These are phyloP conservation scores for Eulemur macaco DNA, from an alignment of 2,113 vertebrate species.

Conservation along the genomic window DNA sequence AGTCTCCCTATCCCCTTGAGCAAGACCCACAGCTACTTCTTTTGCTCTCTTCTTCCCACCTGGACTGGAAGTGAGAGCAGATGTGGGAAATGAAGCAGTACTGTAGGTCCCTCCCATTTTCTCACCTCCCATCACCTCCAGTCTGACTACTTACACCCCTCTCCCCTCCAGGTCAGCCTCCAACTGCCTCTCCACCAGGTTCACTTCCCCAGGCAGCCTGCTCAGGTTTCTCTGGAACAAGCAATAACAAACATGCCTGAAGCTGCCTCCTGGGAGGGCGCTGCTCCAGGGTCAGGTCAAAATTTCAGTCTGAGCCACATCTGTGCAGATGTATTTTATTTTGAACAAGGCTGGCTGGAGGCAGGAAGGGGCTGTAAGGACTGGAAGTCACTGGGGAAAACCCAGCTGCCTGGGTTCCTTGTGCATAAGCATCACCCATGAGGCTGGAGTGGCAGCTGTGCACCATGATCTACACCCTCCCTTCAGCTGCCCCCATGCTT, in stretches of 20 bases:
- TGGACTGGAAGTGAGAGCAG: constrained; percentile 16
- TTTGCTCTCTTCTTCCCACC: neutral
- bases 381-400: neutral
- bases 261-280: neutral
- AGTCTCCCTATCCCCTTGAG: neutral
- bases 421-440: neutral
- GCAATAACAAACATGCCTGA: neutral
- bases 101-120: neutral
- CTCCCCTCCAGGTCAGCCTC: neutral
- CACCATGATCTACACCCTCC: neutral
- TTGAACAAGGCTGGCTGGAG: neutral
- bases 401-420: neutral
- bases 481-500: neutral
- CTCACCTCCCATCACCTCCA: neutral
- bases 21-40: neutral
- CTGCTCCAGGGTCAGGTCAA: neutral
- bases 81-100: neutral
- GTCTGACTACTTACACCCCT: neutral
- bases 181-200: neutral
- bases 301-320: neutral
- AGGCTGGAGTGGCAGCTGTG: neutral
- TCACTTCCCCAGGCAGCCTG: neutral
- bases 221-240: neutral
- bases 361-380: neutral
- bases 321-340: neutral